Percentiles rank a stretch among this genome's conserved stretches.
Evolutionary conservation across 2,113 vertebrate genomes (phyloP).

Genomic region (Holacanthus passer): DNA sequence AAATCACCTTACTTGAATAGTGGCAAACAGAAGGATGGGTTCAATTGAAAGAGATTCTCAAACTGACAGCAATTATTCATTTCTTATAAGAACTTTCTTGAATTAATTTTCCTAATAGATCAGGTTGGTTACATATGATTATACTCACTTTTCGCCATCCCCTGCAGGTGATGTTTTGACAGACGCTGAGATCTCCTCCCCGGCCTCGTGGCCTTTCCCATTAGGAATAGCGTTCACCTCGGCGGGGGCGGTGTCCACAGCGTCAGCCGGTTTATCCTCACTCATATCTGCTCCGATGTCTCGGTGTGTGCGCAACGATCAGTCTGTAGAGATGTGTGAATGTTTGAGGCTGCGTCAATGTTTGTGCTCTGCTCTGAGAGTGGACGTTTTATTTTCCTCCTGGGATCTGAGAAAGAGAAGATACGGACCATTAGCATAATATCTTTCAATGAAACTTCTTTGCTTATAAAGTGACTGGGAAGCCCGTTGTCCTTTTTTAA

Average conservation of each 20-base stretch:
- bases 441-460: neutral
- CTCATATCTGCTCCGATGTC: conserved; percentile 68
- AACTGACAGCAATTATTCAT: neutral
- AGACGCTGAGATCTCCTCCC: conserved; percentile 70
- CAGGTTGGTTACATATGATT: neutral
- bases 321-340: conserved; percentile 13
- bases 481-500: neutral
- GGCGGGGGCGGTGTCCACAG: conserved; percentile 67
- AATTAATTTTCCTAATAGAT: neutral
- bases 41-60: neutral
- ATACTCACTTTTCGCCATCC: conserved; percentile 81
- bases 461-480: neutral
- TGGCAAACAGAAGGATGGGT: neutral
- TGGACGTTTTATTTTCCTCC: conserved; percentile 23
- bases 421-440: neutral
- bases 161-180: conserved; percentile 75
- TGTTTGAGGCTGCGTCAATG: neutral
- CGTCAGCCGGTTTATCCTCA: conserved; percentile 69
- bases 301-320: conserved; percentile 4
- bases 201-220: conserved; percentile 83
- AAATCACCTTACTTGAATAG: neutral
- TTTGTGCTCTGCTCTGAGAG: neutral
- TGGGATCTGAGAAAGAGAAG: conserved; percentile 53
- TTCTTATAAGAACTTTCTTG: neutral
- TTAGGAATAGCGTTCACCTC: conserved; percentile 84